Base-by-base conservation (phyloP, 2,113 vertebrate genomes). In the Pterocles gutturalis region DNA sequence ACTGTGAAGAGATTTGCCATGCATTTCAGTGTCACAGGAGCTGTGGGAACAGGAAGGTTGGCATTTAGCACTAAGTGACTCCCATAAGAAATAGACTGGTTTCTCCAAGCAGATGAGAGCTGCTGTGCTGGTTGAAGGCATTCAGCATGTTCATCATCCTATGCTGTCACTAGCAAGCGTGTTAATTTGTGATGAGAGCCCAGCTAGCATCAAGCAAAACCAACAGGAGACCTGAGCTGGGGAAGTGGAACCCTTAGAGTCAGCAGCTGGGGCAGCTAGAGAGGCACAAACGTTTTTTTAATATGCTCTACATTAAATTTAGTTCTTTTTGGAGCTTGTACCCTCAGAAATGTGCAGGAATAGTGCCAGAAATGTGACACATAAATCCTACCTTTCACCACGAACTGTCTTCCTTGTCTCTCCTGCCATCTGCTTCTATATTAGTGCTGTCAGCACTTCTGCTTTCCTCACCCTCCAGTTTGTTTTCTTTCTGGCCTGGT, bases 401-500 rank as follows among this genome's bases (percentile, higher is more conserved):
- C 8, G 0, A 60, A 13, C 67, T 66, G 22, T 67, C 76, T 89
- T 87, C 75, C 73, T 88, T 88, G 75, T 91, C 90, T 96, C 71
- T n/a, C 54, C 48, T 84, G 82, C 91, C 92, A 83, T 90, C 87
- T 94, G 55, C 83, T 72, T 71, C 84, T 93, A 13, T 73, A 46
- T 93, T n/a, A 72, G 46, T 58, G 82, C 84, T 95, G 93, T 94
- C 96, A 91, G 82, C 87, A 34, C 62, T 88, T 87, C 53, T 95
- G 65, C 77, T 45, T 71, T 87, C 83, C 61, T 82, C 87, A 51
- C 57, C 53, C 66, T 89, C 69, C 43, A 34, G 75, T 87, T 94
- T 82, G 81, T 93, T 94, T 94, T 76, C 88, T 79, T 83, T 72
- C 64, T 93, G 85, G 55, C 60, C 86, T 81, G 13, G 46, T 78